Base-by-base conservation (phyloP, 2,888 invertebrate genomes). In the Trachelus troglodyta region DNA sequence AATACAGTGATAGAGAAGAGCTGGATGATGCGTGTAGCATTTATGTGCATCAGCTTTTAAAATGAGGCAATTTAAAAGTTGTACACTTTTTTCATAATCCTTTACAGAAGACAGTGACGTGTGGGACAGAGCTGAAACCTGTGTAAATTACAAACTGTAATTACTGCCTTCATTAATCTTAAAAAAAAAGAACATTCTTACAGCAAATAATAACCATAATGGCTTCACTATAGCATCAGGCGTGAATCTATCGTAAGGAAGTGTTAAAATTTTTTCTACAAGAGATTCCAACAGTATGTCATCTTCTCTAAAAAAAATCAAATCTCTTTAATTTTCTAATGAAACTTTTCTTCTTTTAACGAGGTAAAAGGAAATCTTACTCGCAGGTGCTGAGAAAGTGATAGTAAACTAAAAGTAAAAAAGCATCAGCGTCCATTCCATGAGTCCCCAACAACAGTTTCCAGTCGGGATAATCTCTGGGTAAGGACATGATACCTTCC, bases 1-100 rank as follows among this genome's bases (percentile, higher is more conserved):
- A 6, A 87, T 75, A 56, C 82, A 85, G 69, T 80, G 82, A 75
- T 74, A 78, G n/a, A 87, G 31, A 23, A 87, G 76, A 68, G 83
- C 83, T 56, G 84, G 82, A 74, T 88, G 84, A 69, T 88, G 85
- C 3, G 86, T 86, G 79, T 88, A 87, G 76, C 82, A 85, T 9
- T 85, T 76, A 73, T 79, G 76, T 73, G 86, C 31, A 4, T 81
- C 82, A 12, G 81, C 79, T n/a, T 75, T 68, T 69, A 78, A 77
- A 40, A 87, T 56, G 9, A 74, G 77, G 11, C 68, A 34, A 23
- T 81, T 79, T 75, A 87, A 75, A 69, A 69, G 76, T 35, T 34
- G 73, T 34, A 79, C 78, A 1, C 85, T 85, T 33, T 56, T 76
- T 11, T 33, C 68, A 34, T 85, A 83, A 34, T 75, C 73, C 23